Conservation (phyloP, 2,797 vertebrate species). For the Hybognathus amarus region DNA sequence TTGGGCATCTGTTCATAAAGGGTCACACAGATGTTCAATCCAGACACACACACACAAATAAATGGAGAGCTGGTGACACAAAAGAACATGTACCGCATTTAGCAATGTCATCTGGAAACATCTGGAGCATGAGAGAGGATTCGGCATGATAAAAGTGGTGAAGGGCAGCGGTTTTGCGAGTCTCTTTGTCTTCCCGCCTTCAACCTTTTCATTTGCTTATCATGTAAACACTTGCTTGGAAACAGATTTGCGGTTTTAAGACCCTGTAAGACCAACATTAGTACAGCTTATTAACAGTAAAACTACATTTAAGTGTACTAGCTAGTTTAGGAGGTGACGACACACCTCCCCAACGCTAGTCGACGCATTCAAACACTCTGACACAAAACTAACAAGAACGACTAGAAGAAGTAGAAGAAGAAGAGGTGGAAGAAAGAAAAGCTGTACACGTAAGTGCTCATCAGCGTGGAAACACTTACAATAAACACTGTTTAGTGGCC, state of each 20-base stretch:
- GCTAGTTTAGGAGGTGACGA: conserved; percentile 58
- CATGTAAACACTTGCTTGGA: conserved; percentile 60
- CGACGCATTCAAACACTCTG: conserved; percentile 64
- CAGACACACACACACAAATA: conserved; percentile 50
- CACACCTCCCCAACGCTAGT: conserved; percentile 46
- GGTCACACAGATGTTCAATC: conserved; percentile 71
- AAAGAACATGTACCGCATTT: conserved; percentile 34
- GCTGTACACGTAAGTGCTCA: conserved; percentile 81
- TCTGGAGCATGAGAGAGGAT: conserved; percentile 11
- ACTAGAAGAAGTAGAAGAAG: conserved; percentile 46
- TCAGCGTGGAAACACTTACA: conserved; percentile 77
- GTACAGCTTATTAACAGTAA: conserved; percentile 62
- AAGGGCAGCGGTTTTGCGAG: neutral
- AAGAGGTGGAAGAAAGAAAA: conserved; percentile 66
- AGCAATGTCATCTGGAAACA: conserved; percentile 46
- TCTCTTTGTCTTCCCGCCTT: conserved; percentile 32
- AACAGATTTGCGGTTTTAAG: conserved; percentile 58
- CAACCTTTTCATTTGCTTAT: conserved; percentile 29
- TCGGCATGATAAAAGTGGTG: neutral
- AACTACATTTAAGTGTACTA: conserved; percentile 66
- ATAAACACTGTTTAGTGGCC: conserved; percentile 72
- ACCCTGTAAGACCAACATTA: conserved; percentile 66
- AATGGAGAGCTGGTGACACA: conserved; percentile 37
- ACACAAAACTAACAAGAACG: conserved; percentile 62
- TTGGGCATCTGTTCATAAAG: conserved; percentile 67